Base-by-base conservation (phyloP, 2,888 invertebrate genomes). In the Sialis fuliginosa region DNA sequence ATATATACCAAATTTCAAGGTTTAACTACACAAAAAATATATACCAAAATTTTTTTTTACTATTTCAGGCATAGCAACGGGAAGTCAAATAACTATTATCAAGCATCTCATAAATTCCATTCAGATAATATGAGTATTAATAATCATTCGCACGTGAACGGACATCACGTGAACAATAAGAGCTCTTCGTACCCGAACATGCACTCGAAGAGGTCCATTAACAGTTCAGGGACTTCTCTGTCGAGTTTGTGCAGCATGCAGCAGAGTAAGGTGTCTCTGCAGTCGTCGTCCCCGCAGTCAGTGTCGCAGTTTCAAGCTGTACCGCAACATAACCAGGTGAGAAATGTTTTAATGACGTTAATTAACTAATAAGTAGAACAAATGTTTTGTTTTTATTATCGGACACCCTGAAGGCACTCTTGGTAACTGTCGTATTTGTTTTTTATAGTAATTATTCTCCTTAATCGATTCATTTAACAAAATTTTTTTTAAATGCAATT, bases 121-220 rank as follows among this genome's bases (percentile, higher is more conserved):
- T 22, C 22, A 22, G 22, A 22, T 22, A 22, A 22, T 22, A 49
- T 45, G 12, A 45, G 48, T 39, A 32, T 42, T 30, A n/a, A 33
- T 22, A 40, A 41, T 45, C 45, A 46, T 12, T 31, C 39, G 32
- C 50, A 4, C 47, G 51, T 45, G 35, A 49, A n/a, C 42, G 40
- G n/a, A 52, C 53, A 43, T 47, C 52, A 39, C 45, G 50, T 58
- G 50, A 48, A 52, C 35, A 56, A 62, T 48, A 66, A 66, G 50
- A 64, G 64, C 53, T 66, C 65, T 4, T 66, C 66, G 6, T 55
- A 81, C 77, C 53, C 69, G 63, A 59, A 81, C 75, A 43, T 81
- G 77, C 64, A 77, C 72, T 54, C 69, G 66, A 56, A 68, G 6
- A 10, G 8, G 33, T 30, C n/a, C 2, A 37, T 12, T 37, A 37